These are phyloP conservation scores for Orycteropus afer DNA, from an alignment of 2,113 vertebrate genomes.

Conservation along the genomic window DNA sequence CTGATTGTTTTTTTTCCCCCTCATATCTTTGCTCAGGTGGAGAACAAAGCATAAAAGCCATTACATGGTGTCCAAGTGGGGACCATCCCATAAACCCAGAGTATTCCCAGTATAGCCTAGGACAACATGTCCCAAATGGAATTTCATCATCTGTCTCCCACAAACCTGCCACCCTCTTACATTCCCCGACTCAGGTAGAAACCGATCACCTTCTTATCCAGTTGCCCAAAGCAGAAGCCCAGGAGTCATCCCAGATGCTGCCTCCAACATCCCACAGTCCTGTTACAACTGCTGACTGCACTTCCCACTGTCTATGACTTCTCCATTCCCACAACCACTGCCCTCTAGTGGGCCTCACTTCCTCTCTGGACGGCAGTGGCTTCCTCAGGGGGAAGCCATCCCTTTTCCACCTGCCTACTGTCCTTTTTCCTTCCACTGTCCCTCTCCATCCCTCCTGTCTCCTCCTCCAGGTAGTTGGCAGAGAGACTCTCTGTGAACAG, in stretches of 20 bases:
- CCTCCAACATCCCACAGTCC: background rate
- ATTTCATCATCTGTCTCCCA: background rate
- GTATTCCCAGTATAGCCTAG: background rate
- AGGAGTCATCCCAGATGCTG: background rate
- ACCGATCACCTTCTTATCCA: background rate
- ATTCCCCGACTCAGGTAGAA: background rate
- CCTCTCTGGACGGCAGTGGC: background rate
- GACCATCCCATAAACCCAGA: background rate
- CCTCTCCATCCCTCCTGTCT: background rate
- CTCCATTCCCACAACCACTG: rapidly evolving
- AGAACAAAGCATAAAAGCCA: conserved; percentile 53
- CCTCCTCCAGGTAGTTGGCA: background rate
- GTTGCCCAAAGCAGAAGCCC: background rate
- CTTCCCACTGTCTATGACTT: background rate
- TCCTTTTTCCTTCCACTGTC: background rate
- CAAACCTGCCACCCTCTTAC: background rate
- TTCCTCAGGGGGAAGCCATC: background rate
- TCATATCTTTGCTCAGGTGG: conserved; percentile 60
- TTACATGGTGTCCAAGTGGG: background rate
- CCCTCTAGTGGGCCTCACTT: background rate
- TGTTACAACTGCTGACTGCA: background rate
- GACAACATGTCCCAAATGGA: background rate
- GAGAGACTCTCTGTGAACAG: background rate
- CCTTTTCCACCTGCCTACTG: background rate
- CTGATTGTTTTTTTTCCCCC: background rate